Evolutionary conservation across 2,113 vertebrate genomes (phyloP).

Genomic region (Prionailurus bengalensis): DNA sequence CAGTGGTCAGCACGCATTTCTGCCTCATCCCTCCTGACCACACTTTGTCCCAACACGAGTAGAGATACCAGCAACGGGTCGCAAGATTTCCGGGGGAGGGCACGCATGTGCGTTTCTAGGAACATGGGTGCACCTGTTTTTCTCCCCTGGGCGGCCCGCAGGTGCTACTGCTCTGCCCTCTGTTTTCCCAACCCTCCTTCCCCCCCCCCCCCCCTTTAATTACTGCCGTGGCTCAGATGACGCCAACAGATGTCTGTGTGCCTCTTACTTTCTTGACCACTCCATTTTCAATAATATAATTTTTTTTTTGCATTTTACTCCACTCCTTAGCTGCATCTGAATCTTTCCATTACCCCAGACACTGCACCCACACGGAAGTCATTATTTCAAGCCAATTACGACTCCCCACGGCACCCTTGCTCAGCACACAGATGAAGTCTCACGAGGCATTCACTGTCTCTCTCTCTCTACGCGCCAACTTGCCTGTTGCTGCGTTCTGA

Average conservation of each 20-base stretch:
- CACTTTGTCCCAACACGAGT: fast-evolving
- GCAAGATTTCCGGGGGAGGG: too few species aligned
- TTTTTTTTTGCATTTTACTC: neutral
- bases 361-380: fast-evolving
- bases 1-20: fast-evolving
- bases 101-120: fast-evolving
- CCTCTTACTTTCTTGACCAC: neutral
- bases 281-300: neutral
- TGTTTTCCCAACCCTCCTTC: neutral
- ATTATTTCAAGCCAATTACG: neutral
- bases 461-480: neutral
- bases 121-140: neutral
- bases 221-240: neutral
- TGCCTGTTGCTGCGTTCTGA: neutral
- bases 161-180: neutral
- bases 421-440: too few species aligned
- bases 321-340: neutral
- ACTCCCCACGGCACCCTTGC: too few species aligned
- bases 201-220: neutral
- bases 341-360: neutral
- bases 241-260: neutral
- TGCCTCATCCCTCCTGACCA: fast-evolving
- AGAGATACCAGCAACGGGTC: neutral
- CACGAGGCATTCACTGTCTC: too few species aligned
- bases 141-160: too few species aligned